phyloP scores from a whole-genome alignment of 2,797 vertebrate genomes.

The Rallus crepitans region DNA sequence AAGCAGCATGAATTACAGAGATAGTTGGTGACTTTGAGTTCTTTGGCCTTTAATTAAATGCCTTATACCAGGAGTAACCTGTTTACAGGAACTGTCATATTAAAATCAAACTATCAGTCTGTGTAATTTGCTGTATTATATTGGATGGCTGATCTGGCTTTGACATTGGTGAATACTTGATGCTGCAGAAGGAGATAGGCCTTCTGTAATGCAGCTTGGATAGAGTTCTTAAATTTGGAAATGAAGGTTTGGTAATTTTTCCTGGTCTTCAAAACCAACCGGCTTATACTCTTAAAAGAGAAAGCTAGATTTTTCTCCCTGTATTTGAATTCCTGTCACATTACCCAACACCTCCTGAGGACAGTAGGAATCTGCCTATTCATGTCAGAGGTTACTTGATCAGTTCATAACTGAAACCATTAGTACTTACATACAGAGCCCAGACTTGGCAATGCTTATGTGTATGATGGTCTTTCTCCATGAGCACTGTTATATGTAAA shows the following conservation, averaged over 20 bases:
- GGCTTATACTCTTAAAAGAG: not conserved
- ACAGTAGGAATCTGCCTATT: not conserved
- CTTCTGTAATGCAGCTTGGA: not conserved
- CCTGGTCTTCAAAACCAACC: not conserved
- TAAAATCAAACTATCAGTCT: not conserved
- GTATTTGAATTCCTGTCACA: not conserved
- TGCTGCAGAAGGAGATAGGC: not conserved
- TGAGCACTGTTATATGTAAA: not conserved
- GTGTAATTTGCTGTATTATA: not conserved
- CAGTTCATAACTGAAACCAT: not conserved
- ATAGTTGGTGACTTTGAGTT: not conserved
- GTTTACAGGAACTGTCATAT: not conserved
- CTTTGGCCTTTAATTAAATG: slow-evolving; percentile 12
- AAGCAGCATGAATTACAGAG: not conserved
- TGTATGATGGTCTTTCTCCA: not conserved
- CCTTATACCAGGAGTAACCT: not conserved
- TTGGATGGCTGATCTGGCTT: not conserved
- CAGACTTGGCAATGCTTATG: not conserved
- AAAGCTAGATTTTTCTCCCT: not conserved
- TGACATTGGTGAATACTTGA: not conserved
- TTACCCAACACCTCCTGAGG: not conserved
- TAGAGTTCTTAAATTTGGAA: not conserved
- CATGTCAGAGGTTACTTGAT: not conserved
- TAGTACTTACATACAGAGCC: not conserved
- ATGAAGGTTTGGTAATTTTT: not conserved